Percentiles rank a stretch among this genome's conserved stretches.
phyloP scores from a whole-genome alignment of 1,140 invertebrate genomes.

The Drosophila pseudoobscura region DNA sequence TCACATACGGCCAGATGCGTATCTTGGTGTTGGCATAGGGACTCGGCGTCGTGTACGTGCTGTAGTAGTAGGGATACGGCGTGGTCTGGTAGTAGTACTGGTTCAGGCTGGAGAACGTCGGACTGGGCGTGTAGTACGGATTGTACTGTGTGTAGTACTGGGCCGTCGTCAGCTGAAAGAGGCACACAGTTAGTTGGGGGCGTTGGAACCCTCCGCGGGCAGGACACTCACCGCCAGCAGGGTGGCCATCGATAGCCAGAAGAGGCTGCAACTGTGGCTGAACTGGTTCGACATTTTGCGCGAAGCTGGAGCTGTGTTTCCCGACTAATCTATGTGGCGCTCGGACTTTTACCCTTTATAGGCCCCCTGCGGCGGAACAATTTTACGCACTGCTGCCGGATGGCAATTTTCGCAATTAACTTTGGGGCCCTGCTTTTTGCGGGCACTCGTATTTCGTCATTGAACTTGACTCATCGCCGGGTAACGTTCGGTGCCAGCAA shows the following conservation, averaged over 20 bases:
- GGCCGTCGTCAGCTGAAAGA: slow-evolving; percentile 30
- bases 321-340: slow-evolving; percentile 35
- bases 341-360: slow-evolving; percentile 50
- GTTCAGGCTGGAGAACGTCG: slow-evolving; percentile 61
- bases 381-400: slow-evolving; percentile 60
- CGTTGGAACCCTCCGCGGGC: neutral
- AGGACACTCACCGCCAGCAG: slow-evolving; percentile 35
- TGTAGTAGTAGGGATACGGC: slow-evolving; percentile 62
- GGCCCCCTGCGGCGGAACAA: slow-evolving; percentile 33
- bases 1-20: slow-evolving; percentile 75
- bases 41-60: slow-evolving; percentile 48
- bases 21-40: slow-evolving; percentile 52
- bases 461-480: slow-evolving; percentile 76
- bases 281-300: slow-evolving; percentile 23
- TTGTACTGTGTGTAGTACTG: slow-evolving; percentile 66
- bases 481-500: slow-evolving; percentile 37
- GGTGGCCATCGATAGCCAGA: slow-evolving; percentile 24
- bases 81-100: slow-evolving; percentile 59
- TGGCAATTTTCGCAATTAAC: slow-evolving; percentile 48
- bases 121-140: slow-evolving; percentile 59
- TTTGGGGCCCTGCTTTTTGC: slow-evolving; percentile 10
- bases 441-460: slow-evolving; percentile 67
- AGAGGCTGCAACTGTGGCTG: neutral
- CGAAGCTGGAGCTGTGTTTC: slow-evolving; percentile 9
- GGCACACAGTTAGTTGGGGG: neutral